Percentiles rank a stretch among this genome's conserved stretches.
Evolutionary conservation across 2,888 invertebrate species (phyloP).

Genomic region (Zaprionus lineosus): DNA sequence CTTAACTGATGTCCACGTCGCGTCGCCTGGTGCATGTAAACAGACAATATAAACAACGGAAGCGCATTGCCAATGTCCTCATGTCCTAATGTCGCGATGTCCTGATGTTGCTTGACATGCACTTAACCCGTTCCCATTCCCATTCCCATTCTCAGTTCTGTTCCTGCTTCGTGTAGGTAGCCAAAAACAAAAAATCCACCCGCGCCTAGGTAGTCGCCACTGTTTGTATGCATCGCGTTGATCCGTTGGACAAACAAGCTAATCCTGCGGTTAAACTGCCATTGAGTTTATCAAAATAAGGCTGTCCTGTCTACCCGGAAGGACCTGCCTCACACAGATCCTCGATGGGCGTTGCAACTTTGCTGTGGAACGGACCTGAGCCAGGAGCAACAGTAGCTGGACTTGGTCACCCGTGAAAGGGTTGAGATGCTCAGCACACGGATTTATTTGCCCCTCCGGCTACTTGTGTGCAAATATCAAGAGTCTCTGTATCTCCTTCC

Average conservation of each 20-base stretch:
- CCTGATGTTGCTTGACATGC: neutral
- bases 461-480: slow-evolving; percentile 37
- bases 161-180: slow-evolving; percentile 17
- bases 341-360: slow-evolving; percentile 56
- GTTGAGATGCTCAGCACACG: slow-evolving; percentile 42
- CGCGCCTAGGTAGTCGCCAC: slow-evolving; percentile 39
- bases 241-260: slow-evolving; percentile 79
- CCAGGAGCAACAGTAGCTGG: neutral
- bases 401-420: slow-evolving; percentile 42
- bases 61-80: slow-evolving; percentile 39
- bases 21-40: slow-evolving; percentile 44
- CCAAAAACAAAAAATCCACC: slow-evolving; percentile 17
- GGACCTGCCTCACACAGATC: slow-evolving; percentile 36
- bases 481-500: slow-evolving; percentile 22
- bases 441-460: slow-evolving; percentile 40
- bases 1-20: neutral
- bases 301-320: slow-evolving; percentile 56
- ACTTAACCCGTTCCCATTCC: slow-evolving; percentile 56
- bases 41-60: slow-evolving; percentile 74
- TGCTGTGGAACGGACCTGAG: slow-evolving; percentile 55
- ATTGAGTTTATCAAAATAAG: slow-evolving; percentile 80
- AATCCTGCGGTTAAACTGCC: slow-evolving; percentile 82
- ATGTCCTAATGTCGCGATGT: too few relatives aligned
- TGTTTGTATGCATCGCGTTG: slow-evolving; percentile 71
- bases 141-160: neutral